Percentiles rank a stretch among this genome's conserved stretches.
Conservation (phyloP, 2,888 invertebrate genomes). For the Perizoma flavofasciatum region DNA sequence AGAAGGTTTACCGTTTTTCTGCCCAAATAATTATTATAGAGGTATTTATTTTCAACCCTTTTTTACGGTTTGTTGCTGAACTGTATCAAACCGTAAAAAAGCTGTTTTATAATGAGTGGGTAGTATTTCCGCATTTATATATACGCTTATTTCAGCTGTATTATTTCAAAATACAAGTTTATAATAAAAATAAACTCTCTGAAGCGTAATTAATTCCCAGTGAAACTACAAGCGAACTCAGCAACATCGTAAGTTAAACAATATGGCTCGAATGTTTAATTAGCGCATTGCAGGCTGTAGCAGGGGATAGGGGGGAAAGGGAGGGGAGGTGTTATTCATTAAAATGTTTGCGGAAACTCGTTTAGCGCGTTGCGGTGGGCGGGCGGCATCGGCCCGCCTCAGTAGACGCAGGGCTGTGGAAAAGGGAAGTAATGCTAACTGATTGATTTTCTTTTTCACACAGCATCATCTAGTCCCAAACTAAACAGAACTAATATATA, state of each 20-base stretch:
- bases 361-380: constrained; percentile 79
- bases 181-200: constrained; percentile 27
- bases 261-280: constrained; percentile 82
- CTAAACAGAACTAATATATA: too few species aligned
- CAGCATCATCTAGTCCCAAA: too few species aligned
- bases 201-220: constrained; percentile 45
- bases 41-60: too few species aligned
- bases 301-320: constrained; percentile 35
- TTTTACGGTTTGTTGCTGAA: too few species aligned
- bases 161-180: constrained; percentile 10
- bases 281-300: constrained; percentile 75
- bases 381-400: constrained; percentile 51
- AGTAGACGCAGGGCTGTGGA: constrained; percentile 46
- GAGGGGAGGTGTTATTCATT: constrained; percentile 80
- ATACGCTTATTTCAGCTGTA: not conserved
- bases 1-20: too few species aligned
- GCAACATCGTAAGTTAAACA: constrained; percentile 75
- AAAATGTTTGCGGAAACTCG: constrained; percentile 84
- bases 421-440: too few species aligned
- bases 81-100: too few species aligned
- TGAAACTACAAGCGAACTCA: constrained; percentile 50
- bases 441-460: too few species aligned
- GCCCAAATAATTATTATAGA: too few species aligned
- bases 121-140: too few species aligned
- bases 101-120: too few species aligned